These are phyloP conservation scores for Phalanger gymnotis DNA, from an alignment of 2,797 vertebrate species.

Conservation along the genomic window DNA sequence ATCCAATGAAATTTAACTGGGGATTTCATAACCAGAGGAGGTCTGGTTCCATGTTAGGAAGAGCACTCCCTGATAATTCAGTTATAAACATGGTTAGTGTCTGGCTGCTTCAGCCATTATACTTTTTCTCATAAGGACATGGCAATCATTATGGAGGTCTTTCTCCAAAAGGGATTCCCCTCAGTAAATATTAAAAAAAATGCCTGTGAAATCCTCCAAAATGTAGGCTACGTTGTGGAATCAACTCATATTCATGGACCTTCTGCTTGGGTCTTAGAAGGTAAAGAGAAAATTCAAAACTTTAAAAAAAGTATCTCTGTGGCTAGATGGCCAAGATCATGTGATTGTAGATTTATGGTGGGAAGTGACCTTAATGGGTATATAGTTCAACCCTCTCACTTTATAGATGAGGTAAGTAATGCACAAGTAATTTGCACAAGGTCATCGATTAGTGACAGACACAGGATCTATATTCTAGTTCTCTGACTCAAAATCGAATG, in stretches of 20 bases:
- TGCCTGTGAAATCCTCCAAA: background rate
- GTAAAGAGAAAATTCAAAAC: background rate
- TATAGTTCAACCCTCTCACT: background rate
- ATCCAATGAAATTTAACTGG: background rate
- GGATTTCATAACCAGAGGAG: background rate
- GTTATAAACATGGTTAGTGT: background rate
- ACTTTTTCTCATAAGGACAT: background rate
- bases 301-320: background rate
- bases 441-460: background rate
- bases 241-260: background rate
- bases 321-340: background rate
- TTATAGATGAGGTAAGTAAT: background rate
- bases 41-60: background rate
- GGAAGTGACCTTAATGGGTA: background rate
- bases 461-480: background rate
- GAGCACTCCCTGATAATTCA: background rate
- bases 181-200: background rate
- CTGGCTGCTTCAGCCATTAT: no score
- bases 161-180: background rate
- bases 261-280: background rate
- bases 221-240: background rate
- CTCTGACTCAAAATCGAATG: background rate
- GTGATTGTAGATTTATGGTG: background rate
- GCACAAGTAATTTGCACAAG: background rate
- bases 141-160: background rate